Evolutionary conservation across 1,140 invertebrate species (phyloP), one percentile per base, ranked within the genome.

Genomic region (Drosophila melanogaster): DNA sequence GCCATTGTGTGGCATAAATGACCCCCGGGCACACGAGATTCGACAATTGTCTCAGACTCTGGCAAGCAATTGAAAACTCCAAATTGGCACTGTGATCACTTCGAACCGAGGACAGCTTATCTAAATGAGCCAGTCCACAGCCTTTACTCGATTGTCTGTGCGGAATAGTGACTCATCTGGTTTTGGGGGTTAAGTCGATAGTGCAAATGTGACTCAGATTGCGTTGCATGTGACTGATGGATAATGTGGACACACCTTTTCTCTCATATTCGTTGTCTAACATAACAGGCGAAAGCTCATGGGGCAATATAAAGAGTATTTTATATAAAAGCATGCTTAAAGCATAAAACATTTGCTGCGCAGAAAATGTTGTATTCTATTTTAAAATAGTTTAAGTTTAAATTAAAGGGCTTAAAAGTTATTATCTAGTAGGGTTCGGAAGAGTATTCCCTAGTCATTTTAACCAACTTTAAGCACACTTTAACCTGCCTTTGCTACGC

Each of bases 1-100:
- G 66, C 76, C 83, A 83, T 87, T 87, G 84, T 89, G 84, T 72
- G 79, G 58, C 79, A 79, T 65, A 77, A 72, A 87, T 62, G 79
- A 89, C 75, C 83, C 57, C 66, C 59, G 50, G 80, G 80, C 81
- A 35, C 64, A 46, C 41, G 24, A 57, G 51, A 37, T 70, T 70
- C 66, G 17, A 26, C 51, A 61, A 75, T 79, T 62, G 61, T 72
- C 43, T 59, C 54, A 64, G 55, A 40, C 26, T 40, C 49, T 54
- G 24, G 24, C 60, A 49, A 53, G 72, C 78, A 80, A 80, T 80
- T 80, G 78, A 76, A 81, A 71, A 70, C 60, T 64, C 53, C 66
- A 67, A 70, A 70, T 70, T 70, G 66, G 37, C 64, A 30, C 24
- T 55, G 22, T 69, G 66, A 70, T 70, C 66, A 70, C 50, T 67